Evolutionary conservation across 2,113 vertebrate species (phyloP).

Genomic region (Lepidothrix coronata): DNA sequence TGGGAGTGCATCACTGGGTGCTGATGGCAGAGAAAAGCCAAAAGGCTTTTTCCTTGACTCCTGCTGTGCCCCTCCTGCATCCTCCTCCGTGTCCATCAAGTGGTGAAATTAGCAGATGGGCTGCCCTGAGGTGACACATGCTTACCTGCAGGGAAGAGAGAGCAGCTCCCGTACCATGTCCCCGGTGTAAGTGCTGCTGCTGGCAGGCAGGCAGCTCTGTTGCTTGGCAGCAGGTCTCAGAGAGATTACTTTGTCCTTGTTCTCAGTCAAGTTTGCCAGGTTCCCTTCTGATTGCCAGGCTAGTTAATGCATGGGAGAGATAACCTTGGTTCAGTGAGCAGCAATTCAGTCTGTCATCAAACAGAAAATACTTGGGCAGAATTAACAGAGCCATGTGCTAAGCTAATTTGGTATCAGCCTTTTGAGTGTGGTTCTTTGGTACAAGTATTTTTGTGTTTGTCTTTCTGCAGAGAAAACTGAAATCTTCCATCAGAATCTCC

Average conservation of each 20-base stretch:
- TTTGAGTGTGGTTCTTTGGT: background rate
- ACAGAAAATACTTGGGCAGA: conserved; percentile 1
- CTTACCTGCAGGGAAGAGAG: background rate
- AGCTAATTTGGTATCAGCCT: background rate
- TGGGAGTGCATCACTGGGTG: background rate
- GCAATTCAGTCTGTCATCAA: background rate
- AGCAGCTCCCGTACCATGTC: background rate
- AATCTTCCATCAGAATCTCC: background rate
- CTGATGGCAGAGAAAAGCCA: background rate
- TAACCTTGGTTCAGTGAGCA: conserved; percentile 42
- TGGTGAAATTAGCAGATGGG: conserved; percentile 31
- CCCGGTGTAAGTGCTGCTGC: background rate
- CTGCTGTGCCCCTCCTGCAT: background rate
- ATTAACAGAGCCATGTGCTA: background rate
- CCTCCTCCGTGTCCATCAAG: background rate
- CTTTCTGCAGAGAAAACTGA: background rate
- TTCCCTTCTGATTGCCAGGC: conserved; percentile 38
- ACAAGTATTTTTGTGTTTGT: background rate
- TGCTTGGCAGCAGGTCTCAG: conserved; percentile 40
- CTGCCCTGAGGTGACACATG: conserved; percentile 5
- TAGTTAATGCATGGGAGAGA: conserved; percentile 35
- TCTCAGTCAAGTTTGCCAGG: conserved; percentile 31
- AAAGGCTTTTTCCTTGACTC: conserved; percentile 4
- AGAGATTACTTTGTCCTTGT: conserved; percentile 52
- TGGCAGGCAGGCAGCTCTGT: conserved; percentile 20